These are phyloP conservation scores for Sialia sialis DNA, from an alignment of 2,113 vertebrate genomes.

Conservation along the genomic window DNA sequence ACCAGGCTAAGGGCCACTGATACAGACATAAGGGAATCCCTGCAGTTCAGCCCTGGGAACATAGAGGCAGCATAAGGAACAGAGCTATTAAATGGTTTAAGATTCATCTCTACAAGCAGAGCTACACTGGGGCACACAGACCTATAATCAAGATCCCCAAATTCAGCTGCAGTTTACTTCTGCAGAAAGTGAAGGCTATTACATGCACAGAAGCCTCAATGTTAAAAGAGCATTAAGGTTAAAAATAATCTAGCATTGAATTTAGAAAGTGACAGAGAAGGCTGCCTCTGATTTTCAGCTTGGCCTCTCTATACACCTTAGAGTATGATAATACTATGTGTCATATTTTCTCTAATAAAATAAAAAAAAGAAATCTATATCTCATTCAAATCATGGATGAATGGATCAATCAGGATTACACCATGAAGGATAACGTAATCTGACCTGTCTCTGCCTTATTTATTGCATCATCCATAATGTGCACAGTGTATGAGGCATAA, in stretches of 20 bases:
- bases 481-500: not conserved
- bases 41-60: not conserved
- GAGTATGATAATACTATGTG: not conserved
- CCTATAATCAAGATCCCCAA: not conserved
- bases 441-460: not conserved
- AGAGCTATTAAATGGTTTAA: not conserved
- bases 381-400: not conserved
- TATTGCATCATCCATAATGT: not conserved
- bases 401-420: not conserved
- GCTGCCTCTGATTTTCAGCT: not conserved
- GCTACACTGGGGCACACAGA: not conserved
- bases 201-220: not conserved
- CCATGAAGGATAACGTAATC: not conserved
- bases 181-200: not conserved
- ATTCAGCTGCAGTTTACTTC: not conserved
- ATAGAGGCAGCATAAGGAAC: not conserved
- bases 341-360: not conserved
- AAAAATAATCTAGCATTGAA: not conserved
- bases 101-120: not conserved
- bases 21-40: fast-evolving
- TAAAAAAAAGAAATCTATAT: not conserved
- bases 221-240: not conserved
- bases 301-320: not conserved
- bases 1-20: not conserved
- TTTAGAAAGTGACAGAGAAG: not conserved